Percentiles rank a stretch among this genome's conserved stretches.
Evolutionary conservation across 2,888 invertebrate species (phyloP).

Genomic region (Aricia artaxerxes): DNA sequence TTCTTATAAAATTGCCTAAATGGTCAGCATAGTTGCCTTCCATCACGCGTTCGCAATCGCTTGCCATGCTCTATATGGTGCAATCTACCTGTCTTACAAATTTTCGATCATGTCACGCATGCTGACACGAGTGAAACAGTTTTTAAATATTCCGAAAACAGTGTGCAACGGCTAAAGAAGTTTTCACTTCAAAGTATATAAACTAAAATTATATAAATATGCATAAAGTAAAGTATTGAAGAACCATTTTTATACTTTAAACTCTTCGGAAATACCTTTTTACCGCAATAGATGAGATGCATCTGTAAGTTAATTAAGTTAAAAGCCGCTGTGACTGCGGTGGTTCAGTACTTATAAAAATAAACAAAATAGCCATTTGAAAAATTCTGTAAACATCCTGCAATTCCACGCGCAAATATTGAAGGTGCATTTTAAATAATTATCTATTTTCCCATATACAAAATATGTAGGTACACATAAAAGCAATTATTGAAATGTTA

Average conservation of each 20-base stretch:
- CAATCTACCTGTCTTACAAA: too few relatives aligned
- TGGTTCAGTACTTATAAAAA: conserved; percentile 31
- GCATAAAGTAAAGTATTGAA: not conserved
- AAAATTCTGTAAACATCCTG: not conserved
- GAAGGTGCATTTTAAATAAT: not conserved
- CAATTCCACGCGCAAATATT: not conserved
- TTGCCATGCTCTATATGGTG: too few relatives aligned
- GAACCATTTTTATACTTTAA: not conserved
- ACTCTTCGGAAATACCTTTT: conserved; percentile 1
- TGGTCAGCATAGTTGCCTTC: too few relatives aligned
- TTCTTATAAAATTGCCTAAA: too few relatives aligned
- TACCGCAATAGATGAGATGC: conserved; percentile 5
- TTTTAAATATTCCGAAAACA: too few relatives aligned
- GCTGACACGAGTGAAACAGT: too few relatives aligned
- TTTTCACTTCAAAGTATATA: not conserved
- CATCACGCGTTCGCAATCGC: too few relatives aligned
- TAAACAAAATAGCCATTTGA: not conserved
- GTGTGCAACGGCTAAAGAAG: too few relatives aligned
- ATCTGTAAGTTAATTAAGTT: conserved; percentile 55
- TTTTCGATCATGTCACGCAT: too few relatives aligned
- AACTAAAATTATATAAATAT: too few relatives aligned
- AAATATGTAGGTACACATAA: not conserved
- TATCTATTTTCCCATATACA: not conserved
- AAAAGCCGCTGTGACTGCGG: conserved; percentile 48
- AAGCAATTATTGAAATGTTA: too few relatives aligned